These are phyloP conservation scores for Callorhinus ursinus DNA, from an alignment of 2,113 vertebrate species.

Conservation along the genomic window DNA sequence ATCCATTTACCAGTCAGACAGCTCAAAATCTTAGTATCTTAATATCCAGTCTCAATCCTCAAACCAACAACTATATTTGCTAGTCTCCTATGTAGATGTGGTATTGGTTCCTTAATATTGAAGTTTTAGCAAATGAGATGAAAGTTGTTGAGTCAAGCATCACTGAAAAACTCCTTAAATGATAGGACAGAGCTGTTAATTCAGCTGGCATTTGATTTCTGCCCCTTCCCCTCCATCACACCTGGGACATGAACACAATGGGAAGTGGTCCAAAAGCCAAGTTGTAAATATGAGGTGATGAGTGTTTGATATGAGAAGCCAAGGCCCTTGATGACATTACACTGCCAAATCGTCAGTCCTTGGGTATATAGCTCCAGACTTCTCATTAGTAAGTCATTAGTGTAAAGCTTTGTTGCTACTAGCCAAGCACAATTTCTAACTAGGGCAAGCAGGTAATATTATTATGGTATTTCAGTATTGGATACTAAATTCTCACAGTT, in stretches of 20 bases:
- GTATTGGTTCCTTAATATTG: rapidly evolving
- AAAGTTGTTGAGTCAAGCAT: background rate
- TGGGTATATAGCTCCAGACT: background rate
- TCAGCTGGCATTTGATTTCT: background rate
- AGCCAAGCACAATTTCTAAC: background rate
- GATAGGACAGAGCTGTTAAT: background rate
- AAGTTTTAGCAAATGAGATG: background rate
- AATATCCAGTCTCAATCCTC: background rate
- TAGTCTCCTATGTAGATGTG: background rate
- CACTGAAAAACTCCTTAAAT: background rate
- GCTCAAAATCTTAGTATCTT: background rate
- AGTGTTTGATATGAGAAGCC: background rate
- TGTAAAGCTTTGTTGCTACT: background rate
- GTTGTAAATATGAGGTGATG: background rate
- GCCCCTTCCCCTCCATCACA: background rate
- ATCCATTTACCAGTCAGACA: background rate
- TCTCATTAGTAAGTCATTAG: constrained; percentile 3
- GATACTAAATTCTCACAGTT: background rate
- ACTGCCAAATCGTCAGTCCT: background rate
- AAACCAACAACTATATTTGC: background rate
- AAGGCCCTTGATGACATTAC: background rate
- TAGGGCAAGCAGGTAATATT: background rate
- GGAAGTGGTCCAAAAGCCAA: background rate
- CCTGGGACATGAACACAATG: background rate
- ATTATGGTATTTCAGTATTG: background rate